Conservation (phyloP, 2,113 vertebrate genomes). For the Tricholaema leucomelas region DNA sequence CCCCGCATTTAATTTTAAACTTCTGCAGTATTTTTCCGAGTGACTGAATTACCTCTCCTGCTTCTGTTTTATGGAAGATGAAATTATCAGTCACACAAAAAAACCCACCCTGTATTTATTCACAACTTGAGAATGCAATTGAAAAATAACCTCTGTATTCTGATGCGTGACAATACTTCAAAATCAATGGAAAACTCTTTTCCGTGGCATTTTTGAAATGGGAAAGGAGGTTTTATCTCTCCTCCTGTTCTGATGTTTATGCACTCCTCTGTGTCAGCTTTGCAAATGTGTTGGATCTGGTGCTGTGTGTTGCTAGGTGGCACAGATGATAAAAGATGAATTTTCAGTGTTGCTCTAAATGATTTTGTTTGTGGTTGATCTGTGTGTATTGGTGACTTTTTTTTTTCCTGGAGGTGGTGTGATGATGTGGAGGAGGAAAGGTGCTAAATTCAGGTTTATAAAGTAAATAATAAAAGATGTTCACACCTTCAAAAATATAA, state of each 20-base stretch:
- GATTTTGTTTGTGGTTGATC: constrained; percentile 33
- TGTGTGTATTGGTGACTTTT: constrained; percentile 10
- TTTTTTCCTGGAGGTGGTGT: constrained; percentile 27
- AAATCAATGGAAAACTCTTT: background rate
- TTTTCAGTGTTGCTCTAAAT: constrained; percentile 31
- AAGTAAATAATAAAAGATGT: constrained; percentile 54
- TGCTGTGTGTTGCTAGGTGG: constrained; percentile 46
- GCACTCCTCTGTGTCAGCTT: background rate
- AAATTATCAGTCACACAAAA: background rate
- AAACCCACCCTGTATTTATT: background rate
- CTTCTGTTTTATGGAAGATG: background rate
- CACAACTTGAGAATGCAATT: background rate
- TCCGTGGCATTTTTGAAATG: background rate
- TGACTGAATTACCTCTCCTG: background rate
- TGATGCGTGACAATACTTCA: background rate
- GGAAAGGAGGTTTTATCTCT: background rate
- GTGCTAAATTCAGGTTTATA: constrained; percentile 49
- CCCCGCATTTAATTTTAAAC: background rate
- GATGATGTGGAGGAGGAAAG: constrained; percentile 38
- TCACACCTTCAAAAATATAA: constrained; percentile 40
- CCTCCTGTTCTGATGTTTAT: background rate
- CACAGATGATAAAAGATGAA: constrained; percentile 52
- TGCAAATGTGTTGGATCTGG: background rate
- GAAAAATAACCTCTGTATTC: background rate
- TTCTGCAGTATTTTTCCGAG: background rate